phyloP scores from a whole-genome alignment of 2,888 invertebrate species.

The Himalopsyche japonica region DNA sequence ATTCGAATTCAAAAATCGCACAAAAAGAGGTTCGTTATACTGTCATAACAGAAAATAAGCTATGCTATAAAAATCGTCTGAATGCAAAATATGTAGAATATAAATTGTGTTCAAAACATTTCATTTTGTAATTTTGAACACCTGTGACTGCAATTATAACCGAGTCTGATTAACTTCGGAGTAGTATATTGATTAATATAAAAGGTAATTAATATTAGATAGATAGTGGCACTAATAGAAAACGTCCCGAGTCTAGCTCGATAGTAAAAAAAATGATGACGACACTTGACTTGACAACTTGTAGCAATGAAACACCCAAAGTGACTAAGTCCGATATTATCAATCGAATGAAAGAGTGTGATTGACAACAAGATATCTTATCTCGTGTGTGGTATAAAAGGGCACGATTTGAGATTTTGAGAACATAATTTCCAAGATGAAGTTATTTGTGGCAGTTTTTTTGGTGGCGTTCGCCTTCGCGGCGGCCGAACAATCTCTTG shows the following conservation, averaged over 20 bases:
- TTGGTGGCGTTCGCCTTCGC: constrained; percentile 45
- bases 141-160: too few relatives aligned
- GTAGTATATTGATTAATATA: too few relatives aligned
- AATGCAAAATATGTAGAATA: too few relatives aligned
- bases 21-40: too few relatives aligned
- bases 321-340: neutral
- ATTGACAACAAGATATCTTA: neutral
- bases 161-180: too few relatives aligned
- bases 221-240: neutral
- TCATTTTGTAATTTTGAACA: too few relatives aligned
- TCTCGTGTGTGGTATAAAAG: neutral
- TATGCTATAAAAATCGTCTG: too few relatives aligned
- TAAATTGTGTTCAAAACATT: too few relatives aligned
- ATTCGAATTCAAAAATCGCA: too few relatives aligned
- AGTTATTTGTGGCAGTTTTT: constrained; percentile 44
- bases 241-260: neutral
- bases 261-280: neutral
- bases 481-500: constrained; percentile 46
- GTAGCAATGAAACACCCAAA: neutral
- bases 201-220: too few relatives aligned
- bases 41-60: too few relatives aligned
- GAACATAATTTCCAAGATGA: constrained; percentile 43
- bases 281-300: neutral
- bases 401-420: neutral
- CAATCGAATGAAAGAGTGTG: neutral